A percentile compares a stretch with the other conserved stretches of the same genome.
phyloP scores from a whole-genome alignment of 2,113 vertebrate genomes.

The Paradoxurus hermaphroditus region DNA sequence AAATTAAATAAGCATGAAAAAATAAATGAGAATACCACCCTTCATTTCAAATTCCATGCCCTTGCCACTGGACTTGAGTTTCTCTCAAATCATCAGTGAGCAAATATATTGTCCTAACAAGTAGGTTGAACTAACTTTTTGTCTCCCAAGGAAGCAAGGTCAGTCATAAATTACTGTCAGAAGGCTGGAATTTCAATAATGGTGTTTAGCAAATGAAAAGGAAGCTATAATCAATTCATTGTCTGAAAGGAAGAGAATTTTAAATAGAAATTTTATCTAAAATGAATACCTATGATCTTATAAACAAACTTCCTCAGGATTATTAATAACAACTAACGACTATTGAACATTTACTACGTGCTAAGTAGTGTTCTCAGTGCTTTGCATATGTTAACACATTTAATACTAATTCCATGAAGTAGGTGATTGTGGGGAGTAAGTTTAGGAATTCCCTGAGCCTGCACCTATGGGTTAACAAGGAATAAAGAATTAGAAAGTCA shows the following conservation, averaged over 20 bases:
- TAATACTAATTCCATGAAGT: neutral
- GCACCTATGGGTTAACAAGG: too few species aligned
- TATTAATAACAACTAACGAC: neutral
- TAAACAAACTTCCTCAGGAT: neutral
- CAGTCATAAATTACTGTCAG: neutral
- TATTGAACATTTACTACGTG: neutral
- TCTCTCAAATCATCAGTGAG: neutral
- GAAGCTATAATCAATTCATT: neutral
- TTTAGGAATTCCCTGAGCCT: too few species aligned
- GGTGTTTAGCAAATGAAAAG: neutral
- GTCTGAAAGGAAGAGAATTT: constrained; percentile 17
- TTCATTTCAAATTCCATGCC: neutral
- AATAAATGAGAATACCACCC: neutral
- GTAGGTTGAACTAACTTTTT: neutral
- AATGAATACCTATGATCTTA: neutral
- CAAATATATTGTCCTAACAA: neutral
- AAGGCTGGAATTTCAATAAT: neutral
- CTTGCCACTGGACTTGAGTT: neutral
- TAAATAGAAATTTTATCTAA: neutral
- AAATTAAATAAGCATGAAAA: neutral
- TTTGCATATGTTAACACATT: neutral
- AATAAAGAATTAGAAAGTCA: too few species aligned
- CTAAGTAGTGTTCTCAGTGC: neutral
- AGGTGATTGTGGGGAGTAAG: too few species aligned
- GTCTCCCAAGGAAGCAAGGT: neutral